Evolutionary conservation across 2,888 invertebrate species (phyloP).

Genomic region (Xestia xanthographa): DNA sequence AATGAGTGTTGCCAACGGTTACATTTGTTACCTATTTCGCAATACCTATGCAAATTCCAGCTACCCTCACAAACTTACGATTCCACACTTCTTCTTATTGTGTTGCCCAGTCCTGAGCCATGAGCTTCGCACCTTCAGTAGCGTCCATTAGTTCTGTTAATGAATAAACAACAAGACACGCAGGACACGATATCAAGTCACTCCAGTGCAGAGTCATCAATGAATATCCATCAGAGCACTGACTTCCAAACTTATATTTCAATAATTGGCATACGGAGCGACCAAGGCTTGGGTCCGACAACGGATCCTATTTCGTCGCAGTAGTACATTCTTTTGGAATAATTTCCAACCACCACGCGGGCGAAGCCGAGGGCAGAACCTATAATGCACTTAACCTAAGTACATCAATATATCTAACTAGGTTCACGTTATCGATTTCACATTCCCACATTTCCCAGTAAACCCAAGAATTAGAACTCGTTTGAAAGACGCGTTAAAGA

Average conservation of each 20-base stretch:
- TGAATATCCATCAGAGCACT: not conserved
- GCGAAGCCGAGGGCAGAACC: not conserved
- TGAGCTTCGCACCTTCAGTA: too few relatives aligned
- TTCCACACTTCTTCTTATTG: not conserved
- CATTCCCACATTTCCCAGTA: not conserved
- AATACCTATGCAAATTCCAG: not conserved
- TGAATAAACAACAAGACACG: not conserved
- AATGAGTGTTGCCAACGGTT: not conserved
- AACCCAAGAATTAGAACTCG: slow-evolving; percentile 11
- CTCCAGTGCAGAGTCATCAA: not conserved
- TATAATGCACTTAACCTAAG: not conserved
- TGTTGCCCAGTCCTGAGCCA: too few relatives aligned
- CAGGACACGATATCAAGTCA: not conserved
- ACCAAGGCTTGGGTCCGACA: not conserved
- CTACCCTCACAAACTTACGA: not conserved
- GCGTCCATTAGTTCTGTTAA: not conserved
- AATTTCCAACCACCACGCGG: not conserved
- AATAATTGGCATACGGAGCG: not conserved
- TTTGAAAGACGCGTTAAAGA: not conserved
- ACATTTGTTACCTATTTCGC: not conserved
- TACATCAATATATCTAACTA: not conserved
- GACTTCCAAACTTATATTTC: not conserved
- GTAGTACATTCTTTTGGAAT: not conserved
- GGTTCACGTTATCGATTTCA: not conserved
- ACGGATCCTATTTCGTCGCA: not conserved